Evolutionary conservation across 2,113 vertebrate species (phyloP), one percentile per base, ranked within the genome.

Genomic region (Narcine bancroftii): DNA sequence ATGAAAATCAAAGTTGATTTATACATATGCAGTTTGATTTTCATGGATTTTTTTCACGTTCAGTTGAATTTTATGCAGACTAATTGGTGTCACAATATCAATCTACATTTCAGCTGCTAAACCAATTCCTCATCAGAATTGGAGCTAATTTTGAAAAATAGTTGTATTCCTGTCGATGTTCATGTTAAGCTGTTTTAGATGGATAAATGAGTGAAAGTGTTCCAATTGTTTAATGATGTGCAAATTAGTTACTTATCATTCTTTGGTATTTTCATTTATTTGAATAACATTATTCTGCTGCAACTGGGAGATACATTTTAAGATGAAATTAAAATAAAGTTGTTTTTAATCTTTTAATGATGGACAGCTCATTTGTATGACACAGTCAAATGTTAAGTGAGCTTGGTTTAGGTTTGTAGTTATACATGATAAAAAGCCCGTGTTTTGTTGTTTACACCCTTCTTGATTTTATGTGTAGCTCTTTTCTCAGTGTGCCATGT

Each of bases 211-310:
- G 63, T 24, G 24, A 19, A 45, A 91, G 13, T 69, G 21, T 89
- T 85, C 50, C 50, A 85, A n/a, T 85, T 85, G 50, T 36, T 60
- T 53, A 33, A 36, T 60, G 81, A 69, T 45, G 63, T 91, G 63
- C 36, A 91, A 26, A 69, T 91, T 91, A 33, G 63, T 69, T 91
- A 36, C 36, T 66, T 91, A 66, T 91, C 69, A 69, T 66, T 91
- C 6, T 65, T 69, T 91, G 63, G 45, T 91, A 39, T 91, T 69
- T 89, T 69, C 24, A 42, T 69, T 91, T 69, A 39, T 91, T 26
- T 91, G 24, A 91, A 42, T 65, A 39, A 91, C n/a, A 91, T 45
- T 69, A 45, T 65, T 65, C 9, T 69, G 36, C 36, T 91, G 42
- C 66, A 45, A 29, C 24, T 13, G 24, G 63, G 1, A 21, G 66